Evolutionary conservation across 2,797 vertebrate genomes (phyloP), one percentile per base, ranked within the genome.

Genomic region (Eulemur albifrons): DNA sequence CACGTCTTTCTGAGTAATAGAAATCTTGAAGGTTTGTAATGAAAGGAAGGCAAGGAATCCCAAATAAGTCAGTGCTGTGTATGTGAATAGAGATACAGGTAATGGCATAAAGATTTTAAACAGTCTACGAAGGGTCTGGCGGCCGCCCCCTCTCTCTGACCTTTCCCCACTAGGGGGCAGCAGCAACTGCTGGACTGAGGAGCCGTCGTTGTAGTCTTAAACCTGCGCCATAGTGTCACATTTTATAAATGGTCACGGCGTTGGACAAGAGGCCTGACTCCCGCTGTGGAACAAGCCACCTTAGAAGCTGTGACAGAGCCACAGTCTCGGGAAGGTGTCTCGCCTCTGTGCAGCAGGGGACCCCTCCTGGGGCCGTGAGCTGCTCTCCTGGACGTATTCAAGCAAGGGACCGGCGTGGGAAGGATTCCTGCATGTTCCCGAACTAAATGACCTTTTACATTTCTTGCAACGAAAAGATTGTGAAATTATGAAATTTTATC

Each of bases 261-360:
- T 43, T n/a, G 40, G 85, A 43, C 17, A 2, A 1, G 8, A 63
- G 38, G 50, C 70, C 27, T 23, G 59, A 21, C 61, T 57, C 23
- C 32, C 38, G 0, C 50, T 13, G 1, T 38, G 75, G 30, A 40
- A 11, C 5, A 10, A 25, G 72, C 77, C 11, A 8, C n/a, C 67
- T 63, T 21, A 13, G 38, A n/a, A 38, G 35, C 43, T 40, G 14
- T 14, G 45, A 21, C 43, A 88, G 21, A 45, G 25, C 5, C 5
- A 4, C 54, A 38, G 5, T 4, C 4, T 3, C 11, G 57, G 57
- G 82, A 12, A 27, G 35, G 38, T 13, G 3, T 61, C 59, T 23
- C 0, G 0, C 8, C 45, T 30, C n/a, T 35, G 20, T 77, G 17
- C 45, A 10, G 32, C 3, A 10, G 5, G 11, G 32, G 12, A 12